Conservation (phyloP, 2,113 vertebrate genomes). For the Malaclemys terrapin region DNA sequence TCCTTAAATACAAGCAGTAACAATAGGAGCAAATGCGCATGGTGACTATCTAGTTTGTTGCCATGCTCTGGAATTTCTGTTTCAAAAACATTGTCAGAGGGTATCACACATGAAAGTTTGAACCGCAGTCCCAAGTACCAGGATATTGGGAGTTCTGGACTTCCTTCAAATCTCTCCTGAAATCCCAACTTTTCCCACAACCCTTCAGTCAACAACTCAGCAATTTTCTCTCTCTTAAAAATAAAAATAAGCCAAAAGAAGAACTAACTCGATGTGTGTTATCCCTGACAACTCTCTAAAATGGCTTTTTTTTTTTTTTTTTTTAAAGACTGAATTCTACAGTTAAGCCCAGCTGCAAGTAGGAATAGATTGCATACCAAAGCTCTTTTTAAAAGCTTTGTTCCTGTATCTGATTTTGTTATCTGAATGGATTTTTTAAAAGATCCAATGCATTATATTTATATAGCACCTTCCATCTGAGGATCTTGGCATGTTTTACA, state of each 20-base stretch:
- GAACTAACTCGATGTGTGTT: background rate
- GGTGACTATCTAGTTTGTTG: background rate
- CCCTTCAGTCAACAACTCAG: background rate
- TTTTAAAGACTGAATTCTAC: background rate
- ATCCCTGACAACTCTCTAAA: background rate
- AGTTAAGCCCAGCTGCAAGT: background rate
- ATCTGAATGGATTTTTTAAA: background rate
- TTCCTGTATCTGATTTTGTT: background rate
- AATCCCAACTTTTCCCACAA: background rate
- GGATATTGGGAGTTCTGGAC: background rate
- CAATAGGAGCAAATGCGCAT: accelerated
- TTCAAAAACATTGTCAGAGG: background rate
- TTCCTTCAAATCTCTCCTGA: background rate
- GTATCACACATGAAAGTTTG: background rate
- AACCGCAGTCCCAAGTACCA: background rate
- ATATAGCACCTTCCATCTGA: background rate
- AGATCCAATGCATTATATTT: background rate
- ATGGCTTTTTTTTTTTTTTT: constrained; percentile 4
- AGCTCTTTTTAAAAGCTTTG: background rate
- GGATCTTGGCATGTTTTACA: background rate
- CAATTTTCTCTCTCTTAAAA: background rate
- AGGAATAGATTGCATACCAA: background rate
- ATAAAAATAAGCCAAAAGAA: background rate
- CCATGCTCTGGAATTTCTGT: background rate
- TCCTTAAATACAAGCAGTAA: background rate